Conservation (phyloP, 2,797 vertebrate species). For the Takifugu rubripes region DNA sequence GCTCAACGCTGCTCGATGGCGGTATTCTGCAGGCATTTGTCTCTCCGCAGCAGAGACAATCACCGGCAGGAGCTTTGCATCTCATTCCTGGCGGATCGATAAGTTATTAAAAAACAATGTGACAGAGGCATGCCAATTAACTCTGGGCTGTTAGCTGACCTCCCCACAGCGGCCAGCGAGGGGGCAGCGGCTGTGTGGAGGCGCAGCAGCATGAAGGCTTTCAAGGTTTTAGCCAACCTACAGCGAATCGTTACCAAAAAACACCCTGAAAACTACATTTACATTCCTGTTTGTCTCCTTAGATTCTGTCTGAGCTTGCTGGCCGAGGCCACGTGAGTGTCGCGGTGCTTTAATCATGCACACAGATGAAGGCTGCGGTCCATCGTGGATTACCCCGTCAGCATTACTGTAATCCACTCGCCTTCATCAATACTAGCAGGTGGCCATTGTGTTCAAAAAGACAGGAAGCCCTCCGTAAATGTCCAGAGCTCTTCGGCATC, state of each 20-base stretch:
- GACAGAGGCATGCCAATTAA: conserved; percentile 85
- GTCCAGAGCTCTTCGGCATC: neutral
- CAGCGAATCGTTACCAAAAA: too few relatives aligned
- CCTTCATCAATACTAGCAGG: neutral
- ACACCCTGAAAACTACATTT: too few relatives aligned
- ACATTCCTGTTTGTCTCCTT: too few relatives aligned
- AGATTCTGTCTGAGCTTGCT: too few relatives aligned
- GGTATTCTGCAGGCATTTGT: conserved; percentile 77
- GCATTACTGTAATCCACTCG: neutral
- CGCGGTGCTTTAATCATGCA: too few relatives aligned
- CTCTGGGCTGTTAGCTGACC: conserved; percentile 82
- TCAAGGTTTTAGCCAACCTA: conserved; percentile 29
- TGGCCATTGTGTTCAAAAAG: too few relatives aligned
- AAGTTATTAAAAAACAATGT: conserved; percentile 93
- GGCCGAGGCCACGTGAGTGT: too few relatives aligned
- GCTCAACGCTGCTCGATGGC: conserved; percentile 80
- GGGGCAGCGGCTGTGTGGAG: conserved; percentile 59
- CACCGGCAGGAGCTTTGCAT: conserved; percentile 84
- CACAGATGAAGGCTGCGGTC: too few relatives aligned
- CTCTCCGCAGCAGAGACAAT: conserved; percentile 70
- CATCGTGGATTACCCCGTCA: neutral
- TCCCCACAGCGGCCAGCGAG: conserved; percentile 47
- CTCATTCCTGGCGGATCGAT: conserved; percentile 87
- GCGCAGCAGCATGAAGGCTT: conserved; percentile 47
- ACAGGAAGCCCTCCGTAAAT: too few relatives aligned